Evolutionary conservation across 1,140 invertebrate species (phyloP), one percentile per base, ranked within the genome.

Genomic region (Lepidurus couesii): DNA sequence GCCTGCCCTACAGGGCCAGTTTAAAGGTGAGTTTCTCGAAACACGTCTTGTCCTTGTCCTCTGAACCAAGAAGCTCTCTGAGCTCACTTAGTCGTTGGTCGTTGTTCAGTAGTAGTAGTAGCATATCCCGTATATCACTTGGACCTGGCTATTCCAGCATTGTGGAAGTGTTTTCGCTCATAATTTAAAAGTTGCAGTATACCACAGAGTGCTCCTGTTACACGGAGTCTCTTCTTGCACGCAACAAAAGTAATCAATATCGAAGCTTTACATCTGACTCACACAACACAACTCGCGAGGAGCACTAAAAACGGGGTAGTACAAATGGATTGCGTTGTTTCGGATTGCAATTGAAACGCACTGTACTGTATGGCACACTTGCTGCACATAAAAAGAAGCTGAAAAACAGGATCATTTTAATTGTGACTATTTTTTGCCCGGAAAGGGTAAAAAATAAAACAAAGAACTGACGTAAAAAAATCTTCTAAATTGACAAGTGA

Each of bases 231-330:
- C 53, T 7, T 65, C 21, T 65, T 65, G 21, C 53, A 65, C 53
- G 53, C n/a, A 65, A 65, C 53, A 65, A 65, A 65, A 65, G 53
- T 65, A 65, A 65, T 65, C 53, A 65, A 65, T 65, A 65, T 65
- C 53, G 53, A 21, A 34, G 53, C 53, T 65, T 65, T 65, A 11
- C 53, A 65, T 65, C 53, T 65, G 53, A 65, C 53, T 65, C 53
- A 65, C n/a, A 65, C 53, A 13, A 9, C 7, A 7, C 53, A 34
- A 34, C 34, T 34, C 34, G 34, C 34, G 34, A 34, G 34, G 34
- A 34, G 34, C 34, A 34, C 2, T 34, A 34, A 34, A 34, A 34
- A 34, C 53, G 16, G 53, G n/a, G 53, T 16, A 9, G 21, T 21
- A 65, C 53, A 65, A 65, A 65, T 65, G 53, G 53, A 21, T 65